Percentiles rank a stretch among this genome's conserved stretches.
phyloP scores from a whole-genome alignment of 2,797 vertebrate genomes.

The Pantherophis vulpinus region DNA sequence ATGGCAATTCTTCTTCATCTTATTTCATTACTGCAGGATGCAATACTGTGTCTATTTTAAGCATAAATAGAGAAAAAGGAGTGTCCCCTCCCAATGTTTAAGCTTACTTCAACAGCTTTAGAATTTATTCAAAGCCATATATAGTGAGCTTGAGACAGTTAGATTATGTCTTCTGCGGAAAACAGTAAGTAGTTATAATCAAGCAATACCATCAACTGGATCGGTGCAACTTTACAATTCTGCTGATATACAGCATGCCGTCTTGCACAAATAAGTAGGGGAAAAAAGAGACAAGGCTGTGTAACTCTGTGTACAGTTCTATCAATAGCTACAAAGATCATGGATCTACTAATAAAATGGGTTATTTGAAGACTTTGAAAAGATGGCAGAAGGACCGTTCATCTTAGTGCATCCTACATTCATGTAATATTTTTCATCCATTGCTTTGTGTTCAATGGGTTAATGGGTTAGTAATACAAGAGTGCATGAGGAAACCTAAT shows the following conservation, averaged over 20 bases:
- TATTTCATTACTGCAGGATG: constrained; percentile 13
- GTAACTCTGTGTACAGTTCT: background rate
- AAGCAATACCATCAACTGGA: background rate
- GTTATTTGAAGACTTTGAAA: background rate
- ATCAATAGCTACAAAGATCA: background rate
- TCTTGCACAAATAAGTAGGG: background rate
- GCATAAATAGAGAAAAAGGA: constrained; percentile 11
- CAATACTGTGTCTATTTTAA: constrained; percentile 15
- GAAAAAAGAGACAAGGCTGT: background rate
- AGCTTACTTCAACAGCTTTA: background rate
- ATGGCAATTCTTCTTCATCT: background rate
- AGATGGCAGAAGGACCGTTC: background rate
- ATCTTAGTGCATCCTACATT: background rate
- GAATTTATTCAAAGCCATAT: background rate
- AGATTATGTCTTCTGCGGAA: background rate
- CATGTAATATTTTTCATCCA: background rate
- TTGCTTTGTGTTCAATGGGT: background rate
- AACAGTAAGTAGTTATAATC: background rate
- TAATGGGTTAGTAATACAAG: background rate
- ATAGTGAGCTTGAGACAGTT: background rate
- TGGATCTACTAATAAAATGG: background rate
- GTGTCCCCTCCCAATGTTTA: background rate
- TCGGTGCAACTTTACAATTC: background rate
- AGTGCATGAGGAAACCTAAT: background rate
- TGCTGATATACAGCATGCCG: background rate